Conservation (phyloP, 1,140 invertebrate species). For the Papilio machaon region DNA sequence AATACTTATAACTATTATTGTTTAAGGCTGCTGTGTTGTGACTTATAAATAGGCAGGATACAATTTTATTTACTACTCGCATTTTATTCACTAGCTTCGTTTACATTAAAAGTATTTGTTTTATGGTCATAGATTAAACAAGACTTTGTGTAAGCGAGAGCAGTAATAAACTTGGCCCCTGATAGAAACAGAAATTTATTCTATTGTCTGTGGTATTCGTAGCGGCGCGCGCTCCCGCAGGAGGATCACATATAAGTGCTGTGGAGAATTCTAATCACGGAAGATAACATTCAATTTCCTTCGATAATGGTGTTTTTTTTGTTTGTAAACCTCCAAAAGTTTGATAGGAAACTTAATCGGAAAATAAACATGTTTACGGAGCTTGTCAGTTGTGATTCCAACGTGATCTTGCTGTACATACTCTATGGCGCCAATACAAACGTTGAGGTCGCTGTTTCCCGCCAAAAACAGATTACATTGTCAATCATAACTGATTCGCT, state of each 20-base stretch:
- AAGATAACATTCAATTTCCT: slow-evolving; percentile 73
- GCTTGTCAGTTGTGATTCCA: slow-evolving; percentile 52
- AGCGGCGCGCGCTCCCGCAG: slow-evolving; percentile 56
- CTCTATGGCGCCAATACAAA: background rate
- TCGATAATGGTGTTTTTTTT: slow-evolving; percentile 74
- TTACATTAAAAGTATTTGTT: slow-evolving; percentile 15
- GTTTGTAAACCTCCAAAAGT: slow-evolving; percentile 80
- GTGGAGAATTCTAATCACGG: slow-evolving; percentile 73
- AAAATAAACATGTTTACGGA: slow-evolving; percentile 62
- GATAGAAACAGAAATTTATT: slow-evolving; percentile 63
- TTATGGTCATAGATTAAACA: slow-evolving; percentile 4
- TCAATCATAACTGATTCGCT: slow-evolving; percentile 52
- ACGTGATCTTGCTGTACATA: background rate
- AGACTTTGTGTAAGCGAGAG: slow-evolving; percentile 1
- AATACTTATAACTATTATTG: slow-evolving; percentile 81
- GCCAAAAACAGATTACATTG: background rate
- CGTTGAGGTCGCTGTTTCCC: background rate
- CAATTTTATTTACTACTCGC: slow-evolving; percentile 51
- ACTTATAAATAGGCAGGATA: slow-evolving; percentile 63
- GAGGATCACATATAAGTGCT: slow-evolving; percentile 72
- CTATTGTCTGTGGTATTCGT: slow-evolving; percentile 55
- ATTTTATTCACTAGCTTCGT: background rate
- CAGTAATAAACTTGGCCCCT: slow-evolving; percentile 40
- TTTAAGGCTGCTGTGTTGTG: slow-evolving; percentile 76
- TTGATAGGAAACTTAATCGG: slow-evolving; percentile 79